Evolutionary conservation across 2,797 vertebrate species (phyloP), one percentile per base, ranked within the genome.

Genomic region (Moxostoma hubbsi): DNA sequence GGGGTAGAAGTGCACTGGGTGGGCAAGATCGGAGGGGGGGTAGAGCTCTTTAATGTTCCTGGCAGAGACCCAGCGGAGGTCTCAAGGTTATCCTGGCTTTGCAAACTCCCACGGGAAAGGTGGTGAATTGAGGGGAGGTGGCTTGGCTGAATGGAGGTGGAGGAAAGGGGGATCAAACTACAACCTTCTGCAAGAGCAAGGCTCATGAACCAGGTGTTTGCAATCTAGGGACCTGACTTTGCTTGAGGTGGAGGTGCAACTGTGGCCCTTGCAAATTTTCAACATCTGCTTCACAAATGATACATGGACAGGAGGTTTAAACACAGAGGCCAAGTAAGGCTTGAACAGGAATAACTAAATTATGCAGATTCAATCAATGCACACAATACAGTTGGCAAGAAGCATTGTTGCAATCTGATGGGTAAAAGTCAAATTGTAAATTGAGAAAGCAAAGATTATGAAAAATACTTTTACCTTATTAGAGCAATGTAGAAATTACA

Each of bases 21-120:
- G 66, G 85, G 9, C 66, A 82, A 55, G 15, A 49, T 63, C 59
- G 68, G 68, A 86, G 75, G 76, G n/a, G 69, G 74, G 83, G 68
- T 66, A 64, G 79, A 74, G 83, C 84, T 89, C 93, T 94, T 94
- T 93, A 93, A 93, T 93, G 93, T 93, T 91, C 92, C 93, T 97
- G 95, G 95, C 95, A 95, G 91, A 82, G 78, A 86, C 94, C 94
- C 96, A 95, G 91, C 85, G 84, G 58, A 95, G 93, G 95, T 96
- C 94, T 90, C 87, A 92, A 95, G 95, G 95, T 96, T 96, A 96
- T 94, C 93, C 89, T 88, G 90, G 91, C 90, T 93, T 92, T 86
- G 83, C 91, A 89, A 93, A 94, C 96, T 97, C 96, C 96, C 96
- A 96, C 91, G 95, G 96, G 96, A 97, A 97, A 96, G 94, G 95